Evolutionary conservation across 92 coral and sea anemone genomes (phyloP).

Genomic region (Paragorgia papillata): DNA sequence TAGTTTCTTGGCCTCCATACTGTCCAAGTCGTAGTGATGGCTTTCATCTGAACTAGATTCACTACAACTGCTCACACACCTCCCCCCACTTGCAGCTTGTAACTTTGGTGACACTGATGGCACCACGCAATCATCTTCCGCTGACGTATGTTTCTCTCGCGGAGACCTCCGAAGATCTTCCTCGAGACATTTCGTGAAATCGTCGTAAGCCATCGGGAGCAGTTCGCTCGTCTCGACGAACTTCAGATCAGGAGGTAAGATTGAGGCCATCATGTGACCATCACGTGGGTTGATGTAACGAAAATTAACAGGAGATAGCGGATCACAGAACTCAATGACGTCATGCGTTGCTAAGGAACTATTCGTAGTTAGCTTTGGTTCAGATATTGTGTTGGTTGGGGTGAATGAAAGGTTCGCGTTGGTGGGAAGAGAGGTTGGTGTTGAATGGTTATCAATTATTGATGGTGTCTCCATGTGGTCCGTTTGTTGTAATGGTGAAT

Average conservation of each 20-base stretch:
- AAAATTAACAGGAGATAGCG: background rate
- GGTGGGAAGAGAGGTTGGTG: background rate
- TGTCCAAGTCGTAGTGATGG: background rate
- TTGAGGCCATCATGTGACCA: background rate
- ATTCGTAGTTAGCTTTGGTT: background rate
- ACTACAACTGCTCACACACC: background rate
- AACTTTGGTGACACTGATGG: slow-evolving; percentile 28
- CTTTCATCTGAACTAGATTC: slow-evolving; percentile 24
- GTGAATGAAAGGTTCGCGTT: background rate
- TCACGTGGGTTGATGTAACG: background rate
- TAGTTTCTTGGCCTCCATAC: too few relatives aligned
- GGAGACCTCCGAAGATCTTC: slow-evolving; percentile 24
- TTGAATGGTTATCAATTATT: background rate
- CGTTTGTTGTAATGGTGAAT: too few relatives aligned
- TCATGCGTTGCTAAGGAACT: background rate
- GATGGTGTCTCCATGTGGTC: too few relatives aligned
- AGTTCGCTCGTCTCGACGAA: slow-evolving; percentile 23
- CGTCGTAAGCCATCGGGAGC: slow-evolving; percentile 24
- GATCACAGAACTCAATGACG: background rate
- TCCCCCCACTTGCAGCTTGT: background rate
- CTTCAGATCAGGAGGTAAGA: slow-evolving; percentile 12
- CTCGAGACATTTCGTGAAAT: slow-evolving; percentile 38
- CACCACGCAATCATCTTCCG: slow-evolving; percentile 38
- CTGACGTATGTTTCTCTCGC: slow-evolving; percentile 1
- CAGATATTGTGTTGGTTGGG: background rate